Evolutionary conservation across 37 sponge, comb jelly and placozoan genomes (phyloP).

Genomic region (Chondrilla cf. caribensis): DNA sequence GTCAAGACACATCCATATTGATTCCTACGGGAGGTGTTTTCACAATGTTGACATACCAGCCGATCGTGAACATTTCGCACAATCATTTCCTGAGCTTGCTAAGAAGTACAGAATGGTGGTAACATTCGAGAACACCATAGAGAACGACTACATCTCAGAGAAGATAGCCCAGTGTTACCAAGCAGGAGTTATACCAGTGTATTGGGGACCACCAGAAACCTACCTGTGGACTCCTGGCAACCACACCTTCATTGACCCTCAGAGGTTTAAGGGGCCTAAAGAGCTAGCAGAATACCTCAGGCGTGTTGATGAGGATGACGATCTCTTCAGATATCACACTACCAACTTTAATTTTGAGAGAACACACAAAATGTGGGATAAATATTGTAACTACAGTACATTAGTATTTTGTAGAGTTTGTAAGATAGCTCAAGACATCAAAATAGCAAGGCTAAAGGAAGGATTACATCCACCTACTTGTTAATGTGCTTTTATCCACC

Average conservation of each 20-base stretch:
- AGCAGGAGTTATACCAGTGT: neutral
- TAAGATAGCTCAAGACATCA: neutral
- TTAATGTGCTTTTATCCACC: too few species aligned
- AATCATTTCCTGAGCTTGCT: neutral
- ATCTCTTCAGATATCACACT: neutral
- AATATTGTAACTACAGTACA: neutral
- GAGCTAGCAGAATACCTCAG: conserved; percentile 2
- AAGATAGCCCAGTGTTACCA: neutral
- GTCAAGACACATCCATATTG: neutral
- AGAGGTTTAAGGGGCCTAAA: neutral
- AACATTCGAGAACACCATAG: neutral
- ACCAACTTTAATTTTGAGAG: conserved; percentile 2
- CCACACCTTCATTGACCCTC: neutral
- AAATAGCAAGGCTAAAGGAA: too few species aligned
- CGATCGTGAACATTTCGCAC: too few species aligned
- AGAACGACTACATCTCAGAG: neutral
- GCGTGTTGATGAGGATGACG: neutral
- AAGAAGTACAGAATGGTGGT: conserved; percentile 6
- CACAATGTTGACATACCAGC: neutral
- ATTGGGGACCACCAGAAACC: neutral
- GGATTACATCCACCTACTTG: too few species aligned
- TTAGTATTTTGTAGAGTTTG: neutral
- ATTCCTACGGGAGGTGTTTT: neutral
- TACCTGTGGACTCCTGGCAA: conserved; percentile 5
- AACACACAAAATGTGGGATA: neutral